Evolutionary conservation across 2,797 vertebrate genomes (phyloP).

Genomic region (Fundulus diaphanus): DNA sequence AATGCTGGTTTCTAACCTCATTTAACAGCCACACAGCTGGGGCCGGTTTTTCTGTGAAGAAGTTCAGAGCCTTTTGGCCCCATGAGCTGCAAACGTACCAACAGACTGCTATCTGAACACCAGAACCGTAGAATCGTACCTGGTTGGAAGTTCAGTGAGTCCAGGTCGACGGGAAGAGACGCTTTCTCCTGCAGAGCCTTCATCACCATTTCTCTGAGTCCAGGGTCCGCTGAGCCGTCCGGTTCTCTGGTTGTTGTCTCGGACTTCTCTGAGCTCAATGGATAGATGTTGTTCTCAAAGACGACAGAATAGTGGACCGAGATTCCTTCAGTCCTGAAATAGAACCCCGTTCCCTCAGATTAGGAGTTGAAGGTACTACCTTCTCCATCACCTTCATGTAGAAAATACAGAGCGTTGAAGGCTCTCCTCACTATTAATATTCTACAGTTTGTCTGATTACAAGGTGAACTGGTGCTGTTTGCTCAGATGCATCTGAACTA

Average conservation of each 20-base stretch:
- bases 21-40: too few relatives aligned
- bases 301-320: conserved; percentile 82
- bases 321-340: conserved; percentile 83
- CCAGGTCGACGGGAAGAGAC: conserved; percentile 84
- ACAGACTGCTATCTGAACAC: too few relatives aligned
- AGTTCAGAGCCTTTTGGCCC: too few relatives aligned
- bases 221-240: conserved; percentile 56
- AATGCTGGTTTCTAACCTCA: too few relatives aligned
- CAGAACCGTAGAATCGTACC: conserved; percentile 29
- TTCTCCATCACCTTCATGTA: not conserved
- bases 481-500: not conserved
- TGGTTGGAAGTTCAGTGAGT: conserved; percentile 83
- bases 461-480: too few relatives aligned
- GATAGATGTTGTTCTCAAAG: conserved; percentile 82
- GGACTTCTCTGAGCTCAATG: conserved; percentile 68
- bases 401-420: not conserved
- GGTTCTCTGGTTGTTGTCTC: conserved; percentile 41
- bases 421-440: not conserved
- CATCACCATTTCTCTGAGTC: conserved; percentile 84
- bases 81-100: too few relatives aligned
- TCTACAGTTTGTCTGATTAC: not conserved
- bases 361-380: not conserved
- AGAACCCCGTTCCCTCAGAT: not conserved
- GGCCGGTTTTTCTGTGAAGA: too few relatives aligned
- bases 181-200: conserved; percentile 84